A percentile compares a stretch with the other conserved stretches of the same genome.
phyloP scores from a whole-genome alignment of 2,888 invertebrate species.

The Drosophila greeni region DNA sequence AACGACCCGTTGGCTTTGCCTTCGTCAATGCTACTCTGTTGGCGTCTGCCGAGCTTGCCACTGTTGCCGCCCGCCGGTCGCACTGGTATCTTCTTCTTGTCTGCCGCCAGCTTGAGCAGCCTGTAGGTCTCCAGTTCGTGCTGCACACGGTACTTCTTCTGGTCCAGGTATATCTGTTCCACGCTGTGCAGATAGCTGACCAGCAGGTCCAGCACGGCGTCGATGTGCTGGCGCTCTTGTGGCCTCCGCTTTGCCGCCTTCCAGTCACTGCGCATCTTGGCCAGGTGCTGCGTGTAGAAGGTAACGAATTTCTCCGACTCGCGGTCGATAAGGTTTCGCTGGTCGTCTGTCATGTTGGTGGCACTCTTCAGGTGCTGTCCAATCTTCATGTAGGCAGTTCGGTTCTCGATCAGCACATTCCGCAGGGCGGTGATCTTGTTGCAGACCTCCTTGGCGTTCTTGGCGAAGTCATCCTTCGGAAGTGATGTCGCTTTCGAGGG shows the following conservation, averaged over 20 bases:
- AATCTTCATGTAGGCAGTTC: constrained; percentile 91
- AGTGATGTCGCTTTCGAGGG: constrained; percentile 51
- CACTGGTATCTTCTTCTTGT: constrained; percentile 74
- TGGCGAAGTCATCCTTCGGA: constrained; percentile 82
- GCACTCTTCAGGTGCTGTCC: constrained; percentile 85
- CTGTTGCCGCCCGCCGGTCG: constrained; percentile 68
- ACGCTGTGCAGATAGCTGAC: constrained; percentile 90
- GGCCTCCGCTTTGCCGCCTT: constrained; percentile 80
- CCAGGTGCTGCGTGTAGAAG: constrained; percentile 87
- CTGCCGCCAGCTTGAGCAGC: constrained; percentile 84
- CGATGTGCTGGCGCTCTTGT: constrained; percentile 88
- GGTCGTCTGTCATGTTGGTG: constrained; percentile 88
- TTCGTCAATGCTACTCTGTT: constrained; percentile 32
- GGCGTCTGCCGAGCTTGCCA: constrained; percentile 42
- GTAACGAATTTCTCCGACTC: constrained; percentile 91
- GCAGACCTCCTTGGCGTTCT: constrained; percentile 87
- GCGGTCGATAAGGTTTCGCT: constrained; percentile 91
- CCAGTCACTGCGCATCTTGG: constrained; percentile 85
- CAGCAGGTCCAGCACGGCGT: constrained; percentile 86
- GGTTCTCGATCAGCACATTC: constrained; percentile 89
- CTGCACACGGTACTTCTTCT: constrained; percentile 92
- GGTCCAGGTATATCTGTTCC: constrained; percentile 92
- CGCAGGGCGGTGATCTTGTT: constrained; percentile 88
- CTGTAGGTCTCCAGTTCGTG: constrained; percentile 90
- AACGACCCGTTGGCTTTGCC: constrained; percentile 51